Conservation (phyloP, 2,888 invertebrate genomes). For the Ptychoptera contaminata region DNA sequence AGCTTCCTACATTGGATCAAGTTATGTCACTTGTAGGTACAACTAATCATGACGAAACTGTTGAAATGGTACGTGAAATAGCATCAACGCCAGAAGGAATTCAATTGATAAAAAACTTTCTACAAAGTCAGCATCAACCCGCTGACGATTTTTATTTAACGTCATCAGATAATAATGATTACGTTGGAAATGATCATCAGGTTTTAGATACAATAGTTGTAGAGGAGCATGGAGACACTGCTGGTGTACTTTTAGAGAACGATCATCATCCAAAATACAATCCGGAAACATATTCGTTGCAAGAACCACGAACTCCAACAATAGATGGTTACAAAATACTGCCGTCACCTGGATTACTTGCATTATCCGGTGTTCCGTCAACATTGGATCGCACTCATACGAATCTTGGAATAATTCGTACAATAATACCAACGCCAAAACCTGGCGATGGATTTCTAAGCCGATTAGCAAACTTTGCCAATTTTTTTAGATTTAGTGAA, state of each 20-base stretch:
- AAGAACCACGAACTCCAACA: no score
- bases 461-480: background rate
- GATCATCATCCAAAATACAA: no score
- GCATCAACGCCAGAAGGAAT: conserved; percentile 7
- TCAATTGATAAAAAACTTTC: conserved; percentile 5
- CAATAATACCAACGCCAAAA: background rate
- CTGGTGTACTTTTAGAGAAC: no score
- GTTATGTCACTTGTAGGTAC: conserved; percentile 6
- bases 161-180: no score
- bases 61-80: conserved; percentile 6
- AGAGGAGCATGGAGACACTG: no score
- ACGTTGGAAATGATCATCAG: no score
- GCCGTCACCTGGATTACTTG: no score
- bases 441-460: background rate
- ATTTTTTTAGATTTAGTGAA: background rate
- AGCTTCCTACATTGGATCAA: background rate
- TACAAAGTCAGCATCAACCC: background rate
- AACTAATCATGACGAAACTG: conserved; percentile 7
- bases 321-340: no score
- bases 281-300: no score
- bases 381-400: background rate
- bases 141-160: no score
- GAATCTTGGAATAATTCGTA: background rate
- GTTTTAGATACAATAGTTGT: no score
- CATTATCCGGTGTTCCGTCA: no score